Evolutionary conservation across 92 coral and sea anemone species (phyloP).

Genomic region (Epizoanthus scotinus): DNA sequence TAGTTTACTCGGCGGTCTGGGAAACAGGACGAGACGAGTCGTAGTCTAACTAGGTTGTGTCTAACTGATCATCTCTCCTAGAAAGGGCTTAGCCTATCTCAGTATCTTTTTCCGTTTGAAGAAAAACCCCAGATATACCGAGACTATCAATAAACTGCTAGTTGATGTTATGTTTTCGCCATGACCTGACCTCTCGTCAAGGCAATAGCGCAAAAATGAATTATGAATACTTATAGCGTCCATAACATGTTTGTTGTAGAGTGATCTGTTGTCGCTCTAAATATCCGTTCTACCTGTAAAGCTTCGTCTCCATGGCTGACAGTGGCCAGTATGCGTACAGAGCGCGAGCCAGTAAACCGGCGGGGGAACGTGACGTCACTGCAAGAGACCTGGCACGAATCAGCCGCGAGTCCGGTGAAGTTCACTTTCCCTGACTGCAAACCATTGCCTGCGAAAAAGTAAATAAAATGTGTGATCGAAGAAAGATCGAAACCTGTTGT

Average conservation of each 20-base stretch:
- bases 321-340: conserved; percentile 51
- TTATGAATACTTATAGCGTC: background rate
- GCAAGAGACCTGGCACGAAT: conserved; percentile 30
- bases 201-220: background rate
- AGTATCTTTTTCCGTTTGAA: too few relatives aligned
- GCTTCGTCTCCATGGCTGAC: conserved; percentile 30
- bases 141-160: too few relatives aligned
- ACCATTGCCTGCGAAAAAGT: conserved; percentile 9
- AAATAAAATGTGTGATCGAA: background rate
- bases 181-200: too few relatives aligned
- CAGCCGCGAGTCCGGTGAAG: conserved; percentile 30
- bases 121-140: too few relatives aligned
- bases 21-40: too few relatives aligned
- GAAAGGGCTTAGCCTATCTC: too few relatives aligned
- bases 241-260: background rate
- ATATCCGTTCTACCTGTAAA: background rate
- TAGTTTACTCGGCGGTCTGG: too few relatives aligned
- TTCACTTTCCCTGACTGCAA: conserved; percentile 49
- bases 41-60: too few relatives aligned
- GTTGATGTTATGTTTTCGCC: too few relatives aligned
- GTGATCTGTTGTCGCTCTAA: background rate
- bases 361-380: conserved; percentile 41
- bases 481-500: background rate
- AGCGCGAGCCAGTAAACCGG: conserved; percentile 39
- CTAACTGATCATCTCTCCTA: too few relatives aligned